Evolutionary conservation across 2,888 invertebrate genomes (phyloP), one percentile per base, ranked within the genome.

Genomic region (Auanema sp.): DNA sequence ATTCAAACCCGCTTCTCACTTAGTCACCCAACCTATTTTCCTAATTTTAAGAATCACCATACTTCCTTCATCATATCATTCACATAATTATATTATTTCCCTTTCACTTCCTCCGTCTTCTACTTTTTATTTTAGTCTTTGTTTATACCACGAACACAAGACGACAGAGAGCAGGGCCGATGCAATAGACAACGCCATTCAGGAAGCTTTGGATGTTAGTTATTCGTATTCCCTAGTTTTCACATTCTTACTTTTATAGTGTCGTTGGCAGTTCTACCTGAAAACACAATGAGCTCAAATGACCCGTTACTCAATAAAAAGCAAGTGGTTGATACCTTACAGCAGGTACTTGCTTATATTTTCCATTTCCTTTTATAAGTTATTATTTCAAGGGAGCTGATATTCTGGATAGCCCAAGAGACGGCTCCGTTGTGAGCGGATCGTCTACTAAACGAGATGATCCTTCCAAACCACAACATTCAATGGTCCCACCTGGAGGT

Each of bases 101-200:
- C 8, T 33, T 33, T 33, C 33, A 33, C 42, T 40, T 56, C 43
- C 16, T 16, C 41, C 16, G 43, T 49, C 18, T 50, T 58, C 40
- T 24, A 14, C 58, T 11, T 18, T 49, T 58, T 50, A n/a, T 12
- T 40, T 25, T 51, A 53, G 33, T 51, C 16, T 33, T 57, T 52
- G 24, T 41, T 43, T n/a, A 50, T 57, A 42, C 47, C 41, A 14
- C 41, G 56, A 40, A 16, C 56, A n/a, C 24, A 40, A 44, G 51
- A 43, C 55, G 62, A 62, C 41, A 57, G 62, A 57, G 56, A 62
- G 56, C 56, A 57, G 50, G n/a, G 42, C 42, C 40, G 56, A 62
- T 55, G 56, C 41, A 43, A 42, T n/a, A 62, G 53, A 44, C 56
- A 62, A 51, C 25, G 62, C 49, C 51, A 47, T n/a, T 62, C 62